A percentile compares a stretch with the other conserved stretches of the same genome.
phyloP scores from a whole-genome alignment of 2,888 invertebrate species.

The Drosophila niveifrons region DNA sequence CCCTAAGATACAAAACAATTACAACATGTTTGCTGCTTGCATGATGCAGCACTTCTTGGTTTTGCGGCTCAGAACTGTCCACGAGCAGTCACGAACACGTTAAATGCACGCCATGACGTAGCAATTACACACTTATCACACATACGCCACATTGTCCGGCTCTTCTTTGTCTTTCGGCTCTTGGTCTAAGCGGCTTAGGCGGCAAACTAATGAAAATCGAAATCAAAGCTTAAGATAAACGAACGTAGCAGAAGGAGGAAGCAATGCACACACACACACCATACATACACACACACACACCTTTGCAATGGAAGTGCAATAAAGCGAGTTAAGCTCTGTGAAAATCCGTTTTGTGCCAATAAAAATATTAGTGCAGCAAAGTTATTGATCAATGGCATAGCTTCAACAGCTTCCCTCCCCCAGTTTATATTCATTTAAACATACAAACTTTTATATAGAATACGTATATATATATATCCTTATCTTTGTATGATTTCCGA shows the following conservation, averaged over 20 bases:
- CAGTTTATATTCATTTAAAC: not conserved
- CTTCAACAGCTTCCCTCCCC: slow-evolving; percentile 1
- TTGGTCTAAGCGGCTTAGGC: slow-evolving; percentile 52
- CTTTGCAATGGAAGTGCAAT: slow-evolving; percentile 66
- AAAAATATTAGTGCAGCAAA: slow-evolving; percentile 48
- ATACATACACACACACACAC: too few relatives aligned
- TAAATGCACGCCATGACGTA: slow-evolving; percentile 61
- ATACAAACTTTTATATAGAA: not conserved
- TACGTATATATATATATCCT: slow-evolving; percentile 14
- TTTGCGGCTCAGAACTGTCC: slow-evolving; percentile 19
- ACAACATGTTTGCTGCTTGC: slow-evolving; percentile 43
- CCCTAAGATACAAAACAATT: slow-evolving; percentile 41
- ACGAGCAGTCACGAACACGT: slow-evolving; percentile 33
- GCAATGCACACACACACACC: slow-evolving; percentile 16
- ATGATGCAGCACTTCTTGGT: slow-evolving; percentile 51
- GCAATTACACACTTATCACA: slow-evolving; percentile 69
- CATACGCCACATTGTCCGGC: slow-evolving; percentile 49
- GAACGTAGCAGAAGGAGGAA: not conserved
- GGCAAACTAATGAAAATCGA: slow-evolving; percentile 20
- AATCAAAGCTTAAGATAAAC: slow-evolving; percentile 25
- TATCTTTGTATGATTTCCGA: slow-evolving; percentile 48
- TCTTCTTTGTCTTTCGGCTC: slow-evolving; percentile 6
- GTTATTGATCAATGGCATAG: slow-evolving; percentile 14
- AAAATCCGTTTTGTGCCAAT: slow-evolving; percentile 59
- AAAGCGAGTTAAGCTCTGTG: slow-evolving; percentile 65